Evolutionary conservation across 1,140 invertebrate species (phyloP), one percentile per base, ranked within the genome.

Genomic region (Nasonia vitripennis): DNA sequence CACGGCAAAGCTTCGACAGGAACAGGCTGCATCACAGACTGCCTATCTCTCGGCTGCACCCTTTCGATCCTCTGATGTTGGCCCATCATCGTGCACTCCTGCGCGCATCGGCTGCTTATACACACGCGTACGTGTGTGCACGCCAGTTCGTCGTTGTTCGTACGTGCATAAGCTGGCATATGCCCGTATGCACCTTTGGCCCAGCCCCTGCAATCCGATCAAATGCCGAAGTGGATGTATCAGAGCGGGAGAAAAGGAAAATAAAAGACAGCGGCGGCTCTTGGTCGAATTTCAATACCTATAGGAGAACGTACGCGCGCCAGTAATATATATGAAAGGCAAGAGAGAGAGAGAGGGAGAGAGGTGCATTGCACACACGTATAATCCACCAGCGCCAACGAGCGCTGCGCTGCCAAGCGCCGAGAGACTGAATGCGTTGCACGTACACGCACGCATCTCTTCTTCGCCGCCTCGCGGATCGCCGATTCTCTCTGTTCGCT

Each of bases 231-330:
- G 90, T 91, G 89, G 88, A 90, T 91, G 11, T 51, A 87, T 88
- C 88, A 89, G 90, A 37, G 34, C 89, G 55, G 17, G 20, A 20
- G 89, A 91, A 91, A 91, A 89, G 86, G 71, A 55, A 51, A 41
- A 86, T 77, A 71, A 86, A 81, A n/a, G 67, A 73, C 62, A 62
- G 81, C 71, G 84, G 77, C 12, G 73, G 37, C 90, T 87, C 86
- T 81, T 88, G 89, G 88, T 89, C 90, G 90, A 92, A 92, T 91
- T 92, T 92, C 90, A 92, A 91, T 91, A 90, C 89, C 11, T 34
- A 67, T 55, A 34, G 51, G 51, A 62, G 73, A 73, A 73, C 5
- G 20, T 27, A 5, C 70, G 70, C 73, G 12, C 1, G 34, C 34
- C 34, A 41, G 27, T 48, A 20, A 74, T 41, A 45, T 41, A 45